A percentile compares a stretch with the other conserved stretches of the same genome.
Evolutionary conservation across 2,888 invertebrate genomes (phyloP).

Genomic region (Amiota mariae): DNA sequence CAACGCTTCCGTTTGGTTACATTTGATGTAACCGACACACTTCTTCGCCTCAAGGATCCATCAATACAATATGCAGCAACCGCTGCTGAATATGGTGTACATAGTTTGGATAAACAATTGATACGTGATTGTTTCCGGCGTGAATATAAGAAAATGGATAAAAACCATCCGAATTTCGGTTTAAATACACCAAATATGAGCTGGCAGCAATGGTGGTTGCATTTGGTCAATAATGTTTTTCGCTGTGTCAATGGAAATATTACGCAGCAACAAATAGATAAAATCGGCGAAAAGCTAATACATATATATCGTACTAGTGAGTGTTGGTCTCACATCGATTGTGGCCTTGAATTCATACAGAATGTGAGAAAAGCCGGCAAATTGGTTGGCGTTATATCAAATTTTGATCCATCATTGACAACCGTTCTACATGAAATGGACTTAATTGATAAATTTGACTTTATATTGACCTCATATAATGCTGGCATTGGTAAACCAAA

Average conservation of each 20-base stretch:
- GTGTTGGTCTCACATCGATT: conserved; percentile 82
- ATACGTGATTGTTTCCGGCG: conserved; percentile 77
- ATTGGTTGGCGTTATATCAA: conserved; percentile 86
- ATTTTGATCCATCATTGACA: conserved; percentile 88
- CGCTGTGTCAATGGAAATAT: conserved; percentile 53
- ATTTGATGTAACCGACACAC: conserved; percentile 91
- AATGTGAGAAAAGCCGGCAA: conserved; percentile 73
- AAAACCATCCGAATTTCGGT: conserved; percentile 87
- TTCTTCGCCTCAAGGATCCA: conserved; percentile 81
- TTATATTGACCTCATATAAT: conserved; percentile 86
- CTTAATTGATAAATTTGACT: conserved; percentile 80
- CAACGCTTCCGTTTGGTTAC: conserved; percentile 78
- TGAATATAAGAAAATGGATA: conserved; percentile 78
- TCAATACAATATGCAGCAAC: conserved; percentile 82
- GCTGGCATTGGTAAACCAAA: conserved; percentile 75
- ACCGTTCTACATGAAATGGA: conserved; percentile 79
- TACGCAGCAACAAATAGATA: conserved; percentile 35
- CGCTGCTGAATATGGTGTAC: conserved; percentile 79
- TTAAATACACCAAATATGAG: conserved; percentile 76
- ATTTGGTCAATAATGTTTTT: conserved; percentile 68
- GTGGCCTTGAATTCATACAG: conserved; percentile 76
- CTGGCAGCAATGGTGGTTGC: conserved; percentile 89
- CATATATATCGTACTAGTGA: conserved; percentile 80
- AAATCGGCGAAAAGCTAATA: conserved; percentile 78
- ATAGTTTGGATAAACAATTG: conserved; percentile 52